Evolutionary conservation across 2,797 vertebrate species (phyloP), one percentile per base, ranked within the genome.

Genomic region (Poecile montanus): DNA sequence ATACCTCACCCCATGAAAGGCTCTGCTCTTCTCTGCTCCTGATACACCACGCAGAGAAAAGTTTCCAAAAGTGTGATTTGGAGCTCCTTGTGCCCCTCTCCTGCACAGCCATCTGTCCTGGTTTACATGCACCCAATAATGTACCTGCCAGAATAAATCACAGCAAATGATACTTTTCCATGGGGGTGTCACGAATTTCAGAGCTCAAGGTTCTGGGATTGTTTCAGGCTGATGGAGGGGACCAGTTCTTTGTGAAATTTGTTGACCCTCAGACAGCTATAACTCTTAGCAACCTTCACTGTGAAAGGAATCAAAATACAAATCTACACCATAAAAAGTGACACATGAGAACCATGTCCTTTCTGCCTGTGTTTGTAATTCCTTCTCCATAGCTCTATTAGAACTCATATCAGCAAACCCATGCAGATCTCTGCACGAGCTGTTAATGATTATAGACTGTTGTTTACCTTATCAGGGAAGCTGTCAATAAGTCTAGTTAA

Each of bases 231-330:
- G 0, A 58, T 27, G 51, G 77, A 88, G 48, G 73, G 67, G 83
- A 89, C 71, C 66, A 51, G 83, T 25, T 94, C 90, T 74, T 85
- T 30, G 80, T 66, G 71, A 92, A 96, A 96, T 95, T 95, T 96
- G 95, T 95, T 91, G 95, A 95, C 95, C 95, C 94, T 95, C 83
- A 94, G 96, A 93, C 93, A 91, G 84, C 53, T 17, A 57, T 95
- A 96, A 95, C 68, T 96, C 95, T 53, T 18, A 8, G 80, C 88
- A 93, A 79, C 88, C 77, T 91, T 95, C 94, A 79, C 85, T 48
- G 83, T 53, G 63, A 85, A 95, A 96, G 71, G 93, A 94, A 96
- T 96, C 94, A 96, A 96, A 96, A 95, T 85, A 95, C 90, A 95
- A 94, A 96, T 93, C 94, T 91, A 74, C 58, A 34, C 73, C 70